Base-by-base conservation (phyloP, 2,888 invertebrate genomes). In the Reticulitermes lucifugus region DNA sequence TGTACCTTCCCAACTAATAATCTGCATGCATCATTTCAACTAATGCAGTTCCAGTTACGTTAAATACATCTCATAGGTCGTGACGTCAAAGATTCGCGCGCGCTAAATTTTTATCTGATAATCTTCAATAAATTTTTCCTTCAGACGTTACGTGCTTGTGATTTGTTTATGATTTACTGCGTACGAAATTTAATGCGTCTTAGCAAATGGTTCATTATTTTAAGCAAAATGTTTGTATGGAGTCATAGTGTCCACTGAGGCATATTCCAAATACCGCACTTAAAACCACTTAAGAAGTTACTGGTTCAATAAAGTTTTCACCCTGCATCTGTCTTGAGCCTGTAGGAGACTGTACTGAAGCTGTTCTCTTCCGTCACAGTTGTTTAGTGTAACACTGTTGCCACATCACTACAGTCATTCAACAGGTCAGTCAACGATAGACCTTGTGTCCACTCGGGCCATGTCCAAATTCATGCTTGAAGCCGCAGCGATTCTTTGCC, bases 391-490 rank as follows among this genome's bases (percentile, higher is more conserved):
- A 60, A 25, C 25, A 65, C n/a, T 46, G 84, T 84, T 84, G 65
- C 84, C 84, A 65, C 82, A 82, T 70, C 83, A 75, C 83, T 18
- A 55, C 55, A 55, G 18, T 18, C 14, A 14, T 55, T 25, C 83
- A 75, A n/a, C 35, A 75, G 84, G 60, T 84, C 84, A 84, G 77
- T 82, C 77, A 82, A 82, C 75, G 77, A 84, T 25, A 79, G 84
- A 86, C 86, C 86, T 86, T 86, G 86, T 79, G 82, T 86, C 82
- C 79, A 86, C 82, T 86, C 73, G 86, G 86, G 73, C 75, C 25
- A 43, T 77, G 73, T 84, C 86, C 86, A 86, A 83, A 81, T 75
- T 5, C 4, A 9, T 46, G 12, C 46, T 55, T 55, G 55, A 55
- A 55, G 2, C 18, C 55, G 18, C 55, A 55, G 10, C 1, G 9